Percentiles rank a stretch among this genome's conserved stretches.
phyloP scores from a whole-genome alignment of 2,797 vertebrate genomes.

The Phylloscopus collybita region DNA sequence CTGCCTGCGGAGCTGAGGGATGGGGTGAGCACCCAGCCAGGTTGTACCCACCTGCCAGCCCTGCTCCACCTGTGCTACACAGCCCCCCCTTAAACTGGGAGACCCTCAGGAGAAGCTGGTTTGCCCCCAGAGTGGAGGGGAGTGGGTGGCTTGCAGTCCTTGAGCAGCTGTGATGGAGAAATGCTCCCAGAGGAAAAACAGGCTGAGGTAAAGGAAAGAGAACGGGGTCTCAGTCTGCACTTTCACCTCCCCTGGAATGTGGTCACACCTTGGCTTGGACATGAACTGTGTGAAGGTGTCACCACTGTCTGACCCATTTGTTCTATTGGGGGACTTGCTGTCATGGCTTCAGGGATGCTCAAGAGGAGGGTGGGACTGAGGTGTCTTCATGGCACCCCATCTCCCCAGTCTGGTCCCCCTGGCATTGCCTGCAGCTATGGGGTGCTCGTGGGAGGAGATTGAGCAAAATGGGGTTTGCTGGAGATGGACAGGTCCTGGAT shows the following conservation, averaged over 20 bases:
- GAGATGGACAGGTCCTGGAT: background rate
- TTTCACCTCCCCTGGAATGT: background rate
- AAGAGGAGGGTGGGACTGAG: background rate
- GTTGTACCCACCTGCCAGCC: background rate
- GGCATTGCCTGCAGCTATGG: background rate
- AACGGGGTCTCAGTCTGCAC: background rate
- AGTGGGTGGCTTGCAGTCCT: background rate
- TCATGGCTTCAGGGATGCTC: background rate
- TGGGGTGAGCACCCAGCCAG: background rate
- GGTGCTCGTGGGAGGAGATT: background rate
- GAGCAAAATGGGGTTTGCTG: background rate
- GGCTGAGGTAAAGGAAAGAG: background rate
- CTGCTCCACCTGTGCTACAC: background rate
- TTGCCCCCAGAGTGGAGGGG: background rate
- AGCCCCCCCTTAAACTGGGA: background rate
- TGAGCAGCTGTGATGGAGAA: background rate
- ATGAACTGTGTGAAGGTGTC: background rate
- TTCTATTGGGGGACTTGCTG: fast-evolving
- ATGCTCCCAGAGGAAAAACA: background rate
- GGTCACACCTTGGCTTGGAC: background rate
- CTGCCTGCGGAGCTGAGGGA: conserved; percentile 72
- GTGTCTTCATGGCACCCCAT: background rate
- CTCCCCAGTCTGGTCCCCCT: background rate
- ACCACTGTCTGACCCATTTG: background rate
- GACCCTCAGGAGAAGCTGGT: background rate